Evolutionary conservation across 2,888 invertebrate species (phyloP).

Genomic region (Epirrhoe tristata): DNA sequence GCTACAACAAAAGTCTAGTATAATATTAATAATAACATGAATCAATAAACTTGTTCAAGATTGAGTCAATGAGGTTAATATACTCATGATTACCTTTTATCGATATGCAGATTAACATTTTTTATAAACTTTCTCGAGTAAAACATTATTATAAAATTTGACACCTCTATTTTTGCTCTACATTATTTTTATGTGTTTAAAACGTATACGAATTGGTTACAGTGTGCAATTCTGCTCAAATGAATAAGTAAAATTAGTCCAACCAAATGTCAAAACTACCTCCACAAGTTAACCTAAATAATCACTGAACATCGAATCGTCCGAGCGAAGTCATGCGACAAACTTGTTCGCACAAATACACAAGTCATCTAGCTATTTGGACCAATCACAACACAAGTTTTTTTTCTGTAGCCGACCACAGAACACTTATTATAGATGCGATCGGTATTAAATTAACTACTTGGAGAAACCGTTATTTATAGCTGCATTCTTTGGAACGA

Average conservation of each 20-base stretch:
- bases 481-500: constrained; percentile 20
- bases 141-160: no score
- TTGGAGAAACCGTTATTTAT: constrained; percentile 36
- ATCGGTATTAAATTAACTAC: constrained; percentile 48
- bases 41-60: not conserved
- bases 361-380: constrained; percentile 53
- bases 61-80: not conserved
- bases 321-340: constrained; percentile 18
- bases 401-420: constrained; percentile 36
- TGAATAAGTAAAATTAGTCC: not conserved
- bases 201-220: no score
- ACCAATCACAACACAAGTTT: constrained; percentile 47
- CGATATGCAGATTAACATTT: no score
- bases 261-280: constrained; percentile 1
- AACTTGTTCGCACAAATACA: constrained; percentile 43
- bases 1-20: not conserved
- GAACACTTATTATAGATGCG: constrained; percentile 42
- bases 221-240: not conserved
- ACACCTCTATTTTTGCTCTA: no score
- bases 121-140: no score
- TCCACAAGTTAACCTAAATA: constrained; percentile 17
- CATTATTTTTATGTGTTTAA: no score
- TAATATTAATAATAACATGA: not conserved
- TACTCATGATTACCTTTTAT: no score
- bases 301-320: not conserved